These are phyloP conservation scores for Xanthorhoe designata DNA, from an alignment of 2,888 invertebrate genomes.

Conservation along the genomic window DNA sequence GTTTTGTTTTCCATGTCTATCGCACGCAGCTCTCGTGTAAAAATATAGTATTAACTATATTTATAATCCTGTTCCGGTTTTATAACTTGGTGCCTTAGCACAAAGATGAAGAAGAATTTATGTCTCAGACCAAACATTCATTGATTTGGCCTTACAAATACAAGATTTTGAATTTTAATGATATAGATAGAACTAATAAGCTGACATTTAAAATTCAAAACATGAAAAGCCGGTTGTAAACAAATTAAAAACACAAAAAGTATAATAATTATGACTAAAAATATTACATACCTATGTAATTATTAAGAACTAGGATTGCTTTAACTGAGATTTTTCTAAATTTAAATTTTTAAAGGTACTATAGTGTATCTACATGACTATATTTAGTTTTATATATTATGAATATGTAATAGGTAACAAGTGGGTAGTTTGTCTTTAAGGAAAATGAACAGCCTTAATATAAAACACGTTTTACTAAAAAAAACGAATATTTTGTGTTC, in stretches of 20 bases:
- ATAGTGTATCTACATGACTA: too few relatives aligned
- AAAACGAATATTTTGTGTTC: neutral
- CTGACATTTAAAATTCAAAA: conserved; percentile 28
- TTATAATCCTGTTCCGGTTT: too few relatives aligned
- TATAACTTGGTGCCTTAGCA: too few relatives aligned
- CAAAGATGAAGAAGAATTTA: neutral
- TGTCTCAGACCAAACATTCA: neutral
- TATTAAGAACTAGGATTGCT: neutral
- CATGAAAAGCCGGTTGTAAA: conserved; percentile 39
- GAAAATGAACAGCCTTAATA: neutral
- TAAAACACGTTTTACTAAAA: neutral
- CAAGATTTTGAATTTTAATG: neutral
- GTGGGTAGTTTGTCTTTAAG: neutral
- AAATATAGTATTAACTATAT: neutral
- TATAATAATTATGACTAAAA: neutral
- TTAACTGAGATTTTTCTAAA: neutral
- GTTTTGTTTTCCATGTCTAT: too few relatives aligned
- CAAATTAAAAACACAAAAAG: neutral
- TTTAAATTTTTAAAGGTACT: neutral
- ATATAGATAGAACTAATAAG: conserved; percentile 2
- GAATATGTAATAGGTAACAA: too few relatives aligned
- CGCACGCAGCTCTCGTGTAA: too few relatives aligned
- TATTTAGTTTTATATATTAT: too few relatives aligned
- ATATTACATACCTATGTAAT: neutral
- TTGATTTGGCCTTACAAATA: conserved; percentile 1